Conservation (phyloP, 2,888 invertebrate genomes). For the Zygothrica quintamaculata region DNA sequence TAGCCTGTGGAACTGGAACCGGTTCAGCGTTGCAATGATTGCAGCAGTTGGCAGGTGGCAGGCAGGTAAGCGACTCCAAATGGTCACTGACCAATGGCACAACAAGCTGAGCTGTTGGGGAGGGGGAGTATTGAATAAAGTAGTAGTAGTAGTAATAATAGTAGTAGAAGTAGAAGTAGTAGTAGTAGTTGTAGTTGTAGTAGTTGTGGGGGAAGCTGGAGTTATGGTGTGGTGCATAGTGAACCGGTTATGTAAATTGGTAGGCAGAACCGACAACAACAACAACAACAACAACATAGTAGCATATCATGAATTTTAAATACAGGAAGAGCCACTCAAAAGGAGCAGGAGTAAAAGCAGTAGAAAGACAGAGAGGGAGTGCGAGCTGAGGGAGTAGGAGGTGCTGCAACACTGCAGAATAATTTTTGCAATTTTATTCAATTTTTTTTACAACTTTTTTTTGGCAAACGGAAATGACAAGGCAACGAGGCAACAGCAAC, state of each 20-base stretch:
- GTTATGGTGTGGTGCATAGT: slow-evolving; percentile 25
- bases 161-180: no score
- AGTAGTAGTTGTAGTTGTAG: not conserved
- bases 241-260: slow-evolving; percentile 74
- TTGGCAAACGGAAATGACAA: slow-evolving; percentile 57
- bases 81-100: slow-evolving; percentile 48
- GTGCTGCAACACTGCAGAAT: no score
- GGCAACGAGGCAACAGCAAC: not conserved
- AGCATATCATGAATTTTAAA: slow-evolving; percentile 71
- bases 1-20: slow-evolving; percentile 41
- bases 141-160: not conserved
- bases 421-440: slow-evolving; percentile 26
- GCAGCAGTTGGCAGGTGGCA: slow-evolving; percentile 77
- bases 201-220: slow-evolving; percentile 5
- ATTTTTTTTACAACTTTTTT: no score
- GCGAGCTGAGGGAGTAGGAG: not conserved
- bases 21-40: slow-evolving; percentile 50
- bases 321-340: slow-evolving; percentile 1
- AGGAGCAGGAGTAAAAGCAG: not conserved
- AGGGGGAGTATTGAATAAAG: not conserved
- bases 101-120: not conserved
- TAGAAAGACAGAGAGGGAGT: not conserved
- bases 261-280: slow-evolving; percentile 27
- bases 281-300: slow-evolving; percentile 38
- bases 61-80: slow-evolving; percentile 6